Percentiles rank a stretch among this genome's conserved stretches.
Conservation (phyloP, 2,113 vertebrate species). For the Myrmecophaga tridactyla region DNA sequence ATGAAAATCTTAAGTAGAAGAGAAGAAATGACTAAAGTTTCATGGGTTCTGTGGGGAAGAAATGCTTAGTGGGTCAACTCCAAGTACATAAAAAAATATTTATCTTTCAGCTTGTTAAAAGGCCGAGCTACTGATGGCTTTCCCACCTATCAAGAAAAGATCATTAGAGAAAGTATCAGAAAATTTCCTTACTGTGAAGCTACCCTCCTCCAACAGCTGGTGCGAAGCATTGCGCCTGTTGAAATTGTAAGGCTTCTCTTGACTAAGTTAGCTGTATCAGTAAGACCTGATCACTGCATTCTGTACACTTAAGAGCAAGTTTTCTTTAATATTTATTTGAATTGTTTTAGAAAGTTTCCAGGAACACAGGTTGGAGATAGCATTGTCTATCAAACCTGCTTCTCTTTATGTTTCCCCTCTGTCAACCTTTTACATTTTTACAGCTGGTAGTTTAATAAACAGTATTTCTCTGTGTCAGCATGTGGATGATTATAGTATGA, state of each 20-base stretch:
- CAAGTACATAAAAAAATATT: background rate
- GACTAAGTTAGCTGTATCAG: background rate
- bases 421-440: background rate
- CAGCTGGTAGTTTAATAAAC: background rate
- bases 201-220: conserved; percentile 96
- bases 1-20: background rate
- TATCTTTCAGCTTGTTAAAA: conserved; percentile 90
- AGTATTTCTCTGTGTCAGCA: background rate
- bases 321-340: background rate
- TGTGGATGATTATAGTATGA: too few relatives aligned
- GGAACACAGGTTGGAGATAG: background rate
- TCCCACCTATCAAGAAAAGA: conserved; percentile 94
- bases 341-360: background rate
- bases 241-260: conserved; percentile 91
- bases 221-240: conserved; percentile 96
- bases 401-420: background rate
- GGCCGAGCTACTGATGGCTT: conserved; percentile 94
- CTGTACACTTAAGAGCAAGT: background rate
- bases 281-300: background rate
- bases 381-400: background rate
- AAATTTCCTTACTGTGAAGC: conserved; percentile 98
- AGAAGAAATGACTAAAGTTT: background rate
- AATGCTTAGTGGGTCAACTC: background rate
- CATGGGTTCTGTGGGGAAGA: background rate
- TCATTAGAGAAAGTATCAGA: conserved; percentile 94